Evolutionary conservation across 2,888 invertebrate genomes (phyloP).

Genomic region (Troglohyphantes excavatus): DNA sequence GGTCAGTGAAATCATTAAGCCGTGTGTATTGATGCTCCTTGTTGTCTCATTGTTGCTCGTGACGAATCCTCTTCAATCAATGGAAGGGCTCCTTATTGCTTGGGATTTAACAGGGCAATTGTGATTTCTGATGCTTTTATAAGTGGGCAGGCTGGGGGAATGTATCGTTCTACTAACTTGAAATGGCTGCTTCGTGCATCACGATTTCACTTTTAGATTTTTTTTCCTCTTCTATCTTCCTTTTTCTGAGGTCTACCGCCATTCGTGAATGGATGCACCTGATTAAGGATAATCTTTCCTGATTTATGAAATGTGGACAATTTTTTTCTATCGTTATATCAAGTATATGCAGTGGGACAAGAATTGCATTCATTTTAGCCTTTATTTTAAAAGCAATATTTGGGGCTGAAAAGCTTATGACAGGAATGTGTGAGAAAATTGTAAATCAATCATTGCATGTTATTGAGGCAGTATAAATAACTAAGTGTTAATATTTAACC

Average conservation of each 20-base stretch:
- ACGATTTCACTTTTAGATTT: constrained; percentile 35
- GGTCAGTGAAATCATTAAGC: constrained; percentile 49
- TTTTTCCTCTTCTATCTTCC: neutral
- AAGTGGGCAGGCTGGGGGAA: neutral
- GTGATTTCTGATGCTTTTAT: constrained; percentile 14
- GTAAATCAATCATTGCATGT: too few relatives aligned
- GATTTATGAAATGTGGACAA: neutral
- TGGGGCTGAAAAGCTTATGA: too few relatives aligned
- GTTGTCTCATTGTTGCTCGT: constrained; percentile 18
- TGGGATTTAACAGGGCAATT: constrained; percentile 12
- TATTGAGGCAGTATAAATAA: too few relatives aligned
- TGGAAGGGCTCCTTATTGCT: constrained; percentile 18
- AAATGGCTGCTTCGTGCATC: constrained; percentile 37
- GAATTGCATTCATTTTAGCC: too few relatives aligned
- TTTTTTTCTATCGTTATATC: neutral
- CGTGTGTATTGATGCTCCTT: constrained; percentile 8
- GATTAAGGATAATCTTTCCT: neutral
- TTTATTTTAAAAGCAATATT: too few relatives aligned
- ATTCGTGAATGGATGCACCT: neutral
- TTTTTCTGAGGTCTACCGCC: neutral
- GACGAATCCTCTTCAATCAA: constrained; percentile 5
- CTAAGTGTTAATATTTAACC: too few relatives aligned
- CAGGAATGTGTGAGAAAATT: too few relatives aligned
- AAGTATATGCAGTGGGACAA: too few relatives aligned
- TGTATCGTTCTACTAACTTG: constrained; percentile 13